Conservation (phyloP, 1,140 invertebrate species). For the Diachasmimorpha longicaudata region DNA sequence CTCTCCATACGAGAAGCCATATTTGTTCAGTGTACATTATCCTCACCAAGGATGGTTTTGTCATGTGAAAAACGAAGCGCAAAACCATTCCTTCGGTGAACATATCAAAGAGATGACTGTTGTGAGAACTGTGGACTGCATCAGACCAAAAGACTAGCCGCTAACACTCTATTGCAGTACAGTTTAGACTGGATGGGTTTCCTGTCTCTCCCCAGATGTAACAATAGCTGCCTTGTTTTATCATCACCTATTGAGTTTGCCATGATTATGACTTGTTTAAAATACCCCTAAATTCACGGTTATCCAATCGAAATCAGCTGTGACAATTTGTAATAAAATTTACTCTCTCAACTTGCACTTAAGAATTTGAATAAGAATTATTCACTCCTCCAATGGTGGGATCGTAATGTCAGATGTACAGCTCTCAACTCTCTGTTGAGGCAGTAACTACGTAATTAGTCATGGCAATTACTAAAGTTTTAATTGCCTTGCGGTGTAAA, state of each 20-base stretch:
- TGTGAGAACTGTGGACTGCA: slow-evolving; percentile 18
- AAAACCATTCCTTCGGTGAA: slow-evolving; percentile 17
- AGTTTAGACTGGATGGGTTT: background rate
- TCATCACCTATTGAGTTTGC: background rate
- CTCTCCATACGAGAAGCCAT: background rate
- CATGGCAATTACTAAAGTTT: slow-evolving; percentile 58
- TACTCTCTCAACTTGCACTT: no score
- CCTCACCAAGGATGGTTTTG: background rate
- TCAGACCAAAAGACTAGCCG: slow-evolving; percentile 1
- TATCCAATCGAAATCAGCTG: no score
- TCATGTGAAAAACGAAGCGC: slow-evolving; percentile 12
- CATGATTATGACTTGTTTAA: background rate
- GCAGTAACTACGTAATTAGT: slow-evolving; percentile 55
- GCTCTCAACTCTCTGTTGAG: background rate
- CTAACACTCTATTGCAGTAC: background rate
- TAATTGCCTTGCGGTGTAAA: slow-evolving; percentile 52
- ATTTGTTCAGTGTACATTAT: background rate
- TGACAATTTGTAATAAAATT: no score
- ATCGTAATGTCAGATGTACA: background rate
- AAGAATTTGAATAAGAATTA: background rate
- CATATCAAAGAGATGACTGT: slow-evolving; percentile 29
- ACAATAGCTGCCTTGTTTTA: slow-evolving; percentile 15
- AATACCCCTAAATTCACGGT: background rate
- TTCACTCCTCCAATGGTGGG: background rate
- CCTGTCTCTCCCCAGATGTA: background rate